Conservation (phyloP, 2,888 invertebrate species). For the Aphidoletes aphidimyza region DNA sequence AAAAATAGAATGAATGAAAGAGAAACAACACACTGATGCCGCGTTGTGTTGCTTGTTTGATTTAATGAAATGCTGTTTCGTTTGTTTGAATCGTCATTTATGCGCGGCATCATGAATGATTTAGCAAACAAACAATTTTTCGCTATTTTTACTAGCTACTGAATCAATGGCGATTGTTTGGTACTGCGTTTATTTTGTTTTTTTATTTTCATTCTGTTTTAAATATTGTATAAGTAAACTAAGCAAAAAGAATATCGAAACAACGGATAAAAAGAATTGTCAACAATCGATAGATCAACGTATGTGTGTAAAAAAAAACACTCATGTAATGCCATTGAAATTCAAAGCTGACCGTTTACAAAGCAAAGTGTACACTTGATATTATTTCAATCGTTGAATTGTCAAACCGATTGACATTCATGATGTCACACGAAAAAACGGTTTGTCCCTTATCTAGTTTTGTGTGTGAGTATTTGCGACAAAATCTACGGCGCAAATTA, state of each 20-base stretch:
- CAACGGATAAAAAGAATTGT: not conserved
- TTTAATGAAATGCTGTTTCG: not conserved
- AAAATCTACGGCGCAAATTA: slow-evolving; percentile 8
- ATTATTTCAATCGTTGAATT: too few species aligned
- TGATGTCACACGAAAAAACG: not conserved
- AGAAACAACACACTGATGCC: not conserved
- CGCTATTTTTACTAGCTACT: not conserved
- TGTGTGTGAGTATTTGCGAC: too few species aligned
- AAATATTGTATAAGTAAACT: too few species aligned
- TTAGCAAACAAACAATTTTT: not conserved
- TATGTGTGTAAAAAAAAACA: too few species aligned
- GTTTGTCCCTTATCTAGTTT: slow-evolving; percentile 28
- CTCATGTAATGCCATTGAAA: slow-evolving; percentile 39
- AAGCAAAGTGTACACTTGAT: not conserved
- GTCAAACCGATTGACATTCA: not conserved
- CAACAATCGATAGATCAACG: not conserved
- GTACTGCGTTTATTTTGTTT: not conserved
- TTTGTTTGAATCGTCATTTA: too few species aligned
- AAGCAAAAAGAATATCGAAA: not conserved
- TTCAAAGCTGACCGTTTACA: not conserved
- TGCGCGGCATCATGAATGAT: not conserved
- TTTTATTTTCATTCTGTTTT: too few species aligned
- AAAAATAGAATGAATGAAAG: not conserved
- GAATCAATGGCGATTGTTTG: not conserved
- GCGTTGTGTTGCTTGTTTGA: not conserved